A percentile compares a stretch with the other conserved stretches of the same genome.
Evolutionary conservation across 2,888 invertebrate species (phyloP).

Genomic region (Poecilus cupreus): DNA sequence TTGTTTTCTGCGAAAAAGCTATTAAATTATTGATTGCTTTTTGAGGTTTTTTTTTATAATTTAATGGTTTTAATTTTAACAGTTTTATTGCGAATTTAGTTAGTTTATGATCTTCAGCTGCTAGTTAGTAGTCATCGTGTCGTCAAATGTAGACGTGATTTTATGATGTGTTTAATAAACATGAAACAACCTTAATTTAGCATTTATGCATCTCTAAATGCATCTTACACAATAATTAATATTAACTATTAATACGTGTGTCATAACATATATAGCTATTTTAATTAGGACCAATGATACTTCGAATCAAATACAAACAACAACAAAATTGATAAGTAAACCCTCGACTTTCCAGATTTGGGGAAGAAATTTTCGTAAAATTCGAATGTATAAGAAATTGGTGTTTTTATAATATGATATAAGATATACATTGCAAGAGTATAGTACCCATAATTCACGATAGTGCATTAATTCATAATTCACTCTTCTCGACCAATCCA

Average conservation of each 20-base stretch:
- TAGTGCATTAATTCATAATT: too few species aligned
- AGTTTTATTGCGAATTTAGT: constrained; percentile 17
- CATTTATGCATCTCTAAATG: neutral
- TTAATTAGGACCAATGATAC: too few species aligned
- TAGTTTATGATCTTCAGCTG: neutral
- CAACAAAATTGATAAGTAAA: too few species aligned
- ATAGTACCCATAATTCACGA: too few species aligned
- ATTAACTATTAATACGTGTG: neutral
- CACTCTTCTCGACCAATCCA: too few species aligned
- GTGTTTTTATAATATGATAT: too few species aligned
- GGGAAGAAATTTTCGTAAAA: too few species aligned
- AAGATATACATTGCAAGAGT: too few species aligned
- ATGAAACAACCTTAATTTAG: constrained; percentile 23
- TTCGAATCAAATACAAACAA: too few species aligned
- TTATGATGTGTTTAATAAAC: constrained; percentile 29
- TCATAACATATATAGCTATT: neutral
- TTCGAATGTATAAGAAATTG: too few species aligned
- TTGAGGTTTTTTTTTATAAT: neutral
- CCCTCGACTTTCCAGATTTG: too few species aligned
- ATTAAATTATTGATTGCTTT: neutral
- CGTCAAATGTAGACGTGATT: constrained; percentile 9
- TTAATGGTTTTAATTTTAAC: constrained; percentile 13
- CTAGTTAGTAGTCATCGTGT: constrained; percentile 24
- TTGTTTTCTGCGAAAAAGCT: neutral
- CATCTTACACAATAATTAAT: too few species aligned